Evolutionary conservation across 2,888 invertebrate species (phyloP).

Genomic region (Allacma fusca): DNA sequence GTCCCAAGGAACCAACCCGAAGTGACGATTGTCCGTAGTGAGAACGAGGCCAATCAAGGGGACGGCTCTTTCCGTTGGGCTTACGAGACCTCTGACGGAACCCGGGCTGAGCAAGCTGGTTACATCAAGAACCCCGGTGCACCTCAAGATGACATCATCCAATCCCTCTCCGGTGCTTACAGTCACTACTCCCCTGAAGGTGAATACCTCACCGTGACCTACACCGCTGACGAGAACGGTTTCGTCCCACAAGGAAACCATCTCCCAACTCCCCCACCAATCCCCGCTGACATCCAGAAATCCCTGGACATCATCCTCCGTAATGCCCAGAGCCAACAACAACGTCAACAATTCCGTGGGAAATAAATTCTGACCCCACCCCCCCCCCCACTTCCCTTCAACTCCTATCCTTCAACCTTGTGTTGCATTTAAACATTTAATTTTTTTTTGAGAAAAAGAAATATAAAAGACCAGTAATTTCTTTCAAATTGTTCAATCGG

Average conservation of each 20-base stretch:
- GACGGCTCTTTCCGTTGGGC: constrained; percentile 48
- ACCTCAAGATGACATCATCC: constrained; percentile 33
- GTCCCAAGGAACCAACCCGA: constrained; percentile 34
- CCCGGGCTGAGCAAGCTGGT: constrained; percentile 45
- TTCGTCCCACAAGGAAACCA: constrained; percentile 48
- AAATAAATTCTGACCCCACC: too few relatives aligned
- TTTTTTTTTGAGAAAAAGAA: too few relatives aligned
- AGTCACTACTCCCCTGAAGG: constrained; percentile 35
- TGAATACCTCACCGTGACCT: too few relatives aligned
- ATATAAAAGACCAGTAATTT: too few relatives aligned
- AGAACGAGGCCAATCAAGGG: constrained; percentile 49
- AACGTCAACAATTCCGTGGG: too few relatives aligned
- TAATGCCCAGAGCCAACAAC: constrained; percentile 27
- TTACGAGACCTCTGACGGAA: constrained; percentile 50
- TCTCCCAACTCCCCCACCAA: constrained; percentile 60
- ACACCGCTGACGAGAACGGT: too few relatives aligned
- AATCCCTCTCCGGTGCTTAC: constrained; percentile 26
- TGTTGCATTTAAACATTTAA: too few relatives aligned
- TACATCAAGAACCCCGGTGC: constrained; percentile 39
- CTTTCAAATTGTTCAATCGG: too few relatives aligned
- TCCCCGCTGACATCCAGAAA: constrained; percentile 55
- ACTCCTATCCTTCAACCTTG: too few relatives aligned
- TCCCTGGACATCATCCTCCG: constrained; percentile 44
- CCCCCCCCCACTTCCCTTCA: too few relatives aligned
- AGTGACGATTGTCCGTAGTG: constrained; percentile 41